Conservation (phyloP, 2,113 vertebrate genomes). For the Chunga burmeisteri region DNA sequence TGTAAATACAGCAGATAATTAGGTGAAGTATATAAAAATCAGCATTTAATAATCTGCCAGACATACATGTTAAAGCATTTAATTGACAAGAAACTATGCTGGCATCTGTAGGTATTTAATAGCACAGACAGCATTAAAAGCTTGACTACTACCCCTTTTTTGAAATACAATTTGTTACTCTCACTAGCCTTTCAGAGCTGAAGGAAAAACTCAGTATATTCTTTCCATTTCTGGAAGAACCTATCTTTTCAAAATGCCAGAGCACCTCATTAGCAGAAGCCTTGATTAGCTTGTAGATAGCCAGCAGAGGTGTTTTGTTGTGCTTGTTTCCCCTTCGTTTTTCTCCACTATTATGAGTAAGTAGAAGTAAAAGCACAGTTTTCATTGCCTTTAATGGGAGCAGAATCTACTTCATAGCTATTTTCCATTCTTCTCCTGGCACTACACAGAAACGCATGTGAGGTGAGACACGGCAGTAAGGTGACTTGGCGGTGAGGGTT, state of each 20-base stretch:
- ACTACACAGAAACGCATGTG: neutral
- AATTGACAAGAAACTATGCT: neutral
- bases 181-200: conserved; percentile 42
- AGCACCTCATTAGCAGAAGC: conserved; percentile 52
- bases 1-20: conserved; percentile 47
- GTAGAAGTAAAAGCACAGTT: conserved; percentile 50
- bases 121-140: conserved; percentile 29
- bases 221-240: conserved; percentile 50
- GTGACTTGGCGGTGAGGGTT: neutral
- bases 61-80: conserved; percentile 31
- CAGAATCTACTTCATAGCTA: conserved; percentile 33
- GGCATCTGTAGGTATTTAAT: conserved; percentile 27
- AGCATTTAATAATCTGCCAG: conserved; percentile 52
- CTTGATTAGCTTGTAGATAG: conserved; percentile 28
- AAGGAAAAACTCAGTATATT: conserved; percentile 12
- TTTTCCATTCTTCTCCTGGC: conserved; percentile 40
- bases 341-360: conserved; percentile 3
- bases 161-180: conserved; percentile 62
- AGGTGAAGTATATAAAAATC: conserved; percentile 53
- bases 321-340: conserved; percentile 58
- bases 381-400: conserved; percentile 42
- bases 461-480: neutral
- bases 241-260: conserved; percentile 45
- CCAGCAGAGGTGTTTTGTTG: conserved; percentile 55
- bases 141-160: conserved; percentile 40